Conservation (phyloP, 2,888 invertebrate genomes). For the Yponomeuta evonymella region DNA sequence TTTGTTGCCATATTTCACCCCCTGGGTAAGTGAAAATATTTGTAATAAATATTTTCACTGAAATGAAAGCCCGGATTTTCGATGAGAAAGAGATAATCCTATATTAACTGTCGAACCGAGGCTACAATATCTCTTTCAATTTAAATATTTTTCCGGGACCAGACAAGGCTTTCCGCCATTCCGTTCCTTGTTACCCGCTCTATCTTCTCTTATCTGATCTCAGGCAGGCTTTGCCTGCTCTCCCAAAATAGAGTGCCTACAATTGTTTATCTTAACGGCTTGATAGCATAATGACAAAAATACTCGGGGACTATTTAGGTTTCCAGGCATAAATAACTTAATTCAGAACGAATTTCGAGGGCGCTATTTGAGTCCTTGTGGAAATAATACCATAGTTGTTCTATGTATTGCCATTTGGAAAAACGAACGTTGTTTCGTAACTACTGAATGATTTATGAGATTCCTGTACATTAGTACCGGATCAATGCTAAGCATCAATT, state of each 20-base stretch:
- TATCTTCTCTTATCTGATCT: not conserved
- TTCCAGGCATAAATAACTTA: too few relatives aligned
- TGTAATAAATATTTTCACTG: not conserved
- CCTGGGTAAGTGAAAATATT: not conserved
- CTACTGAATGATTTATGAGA: conserved; percentile 1
- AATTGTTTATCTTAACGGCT: too few relatives aligned
- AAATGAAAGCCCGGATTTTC: not conserved
- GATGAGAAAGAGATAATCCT: not conserved
- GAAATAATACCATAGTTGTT: not conserved
- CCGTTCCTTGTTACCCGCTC: not conserved
- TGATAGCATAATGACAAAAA: too few relatives aligned
- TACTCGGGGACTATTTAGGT: too few relatives aligned
- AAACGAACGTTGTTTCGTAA: not conserved
- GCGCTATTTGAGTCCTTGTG: not conserved
- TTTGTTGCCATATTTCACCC: not conserved
- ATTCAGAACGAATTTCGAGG: too few relatives aligned
- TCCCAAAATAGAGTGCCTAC: too few relatives aligned
- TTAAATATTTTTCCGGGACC: not conserved
- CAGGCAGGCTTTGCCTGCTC: not conserved
- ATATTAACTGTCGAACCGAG: not conserved
- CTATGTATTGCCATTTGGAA: not conserved
- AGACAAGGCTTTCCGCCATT: not conserved
- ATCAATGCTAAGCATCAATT: not conserved
- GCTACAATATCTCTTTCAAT: not conserved
- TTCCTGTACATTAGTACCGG: not conserved